phyloP scores from a whole-genome alignment of 2,113 vertebrate genomes.

The Passer domesticus region DNA sequence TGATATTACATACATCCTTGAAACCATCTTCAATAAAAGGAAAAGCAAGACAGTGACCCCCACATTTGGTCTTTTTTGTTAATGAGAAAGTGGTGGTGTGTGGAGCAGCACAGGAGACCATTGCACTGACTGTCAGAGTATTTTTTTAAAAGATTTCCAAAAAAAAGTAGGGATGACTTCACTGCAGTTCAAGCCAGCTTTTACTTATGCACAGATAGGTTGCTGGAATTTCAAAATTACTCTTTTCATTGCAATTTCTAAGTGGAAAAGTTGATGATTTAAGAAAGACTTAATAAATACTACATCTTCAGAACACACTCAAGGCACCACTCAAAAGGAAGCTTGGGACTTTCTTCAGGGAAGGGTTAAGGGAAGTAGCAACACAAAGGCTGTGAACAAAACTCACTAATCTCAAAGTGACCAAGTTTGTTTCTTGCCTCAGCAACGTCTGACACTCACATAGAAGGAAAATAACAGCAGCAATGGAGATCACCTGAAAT shows the following conservation, averaged over 20 bases:
- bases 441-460: neutral
- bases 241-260: neutral
- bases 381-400: neutral
- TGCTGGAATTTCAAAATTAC: neutral
- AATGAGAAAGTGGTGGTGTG: slow-evolving; percentile 2
- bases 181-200: neutral
- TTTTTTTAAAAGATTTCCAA: slow-evolving; percentile 23
- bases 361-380: neutral
- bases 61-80: neutral
- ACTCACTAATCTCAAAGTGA: neutral
- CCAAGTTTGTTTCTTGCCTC: neutral
- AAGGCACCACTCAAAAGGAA: neutral
- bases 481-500: neutral
- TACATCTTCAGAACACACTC: neutral
- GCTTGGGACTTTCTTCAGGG: neutral
- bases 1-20: neutral
- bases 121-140: neutral
- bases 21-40: neutral
- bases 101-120: neutral
- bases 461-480: neutral
- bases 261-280: neutral
- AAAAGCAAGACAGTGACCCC: neutral
- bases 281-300: neutral
- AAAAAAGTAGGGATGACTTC: neutral
- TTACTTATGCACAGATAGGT: neutral